A percentile compares a stretch with the other conserved stretches of the same genome.
Conservation (phyloP, 2,888 invertebrate genomes). For the Amblyjoppa proteus region DNA sequence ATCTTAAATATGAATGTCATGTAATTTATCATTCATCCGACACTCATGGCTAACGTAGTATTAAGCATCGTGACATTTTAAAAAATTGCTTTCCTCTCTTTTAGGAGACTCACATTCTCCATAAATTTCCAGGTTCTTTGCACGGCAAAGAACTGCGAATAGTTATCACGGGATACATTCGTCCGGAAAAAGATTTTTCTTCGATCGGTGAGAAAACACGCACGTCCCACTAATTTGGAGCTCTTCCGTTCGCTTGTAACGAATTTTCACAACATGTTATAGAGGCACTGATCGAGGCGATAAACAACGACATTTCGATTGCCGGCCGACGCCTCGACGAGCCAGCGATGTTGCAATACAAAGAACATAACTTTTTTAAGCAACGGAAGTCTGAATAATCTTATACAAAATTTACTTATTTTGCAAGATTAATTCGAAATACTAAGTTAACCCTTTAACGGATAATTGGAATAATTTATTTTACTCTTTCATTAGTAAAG, state of each 20-base stretch:
- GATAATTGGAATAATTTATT: neutral
- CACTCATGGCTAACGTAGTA: neutral
- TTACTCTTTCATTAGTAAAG: neutral
- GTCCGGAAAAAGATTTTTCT: constrained; percentile 93
- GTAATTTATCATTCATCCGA: neutral
- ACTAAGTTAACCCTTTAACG: neutral
- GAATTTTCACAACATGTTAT: constrained; percentile 57
- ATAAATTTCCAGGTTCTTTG: constrained; percentile 93
- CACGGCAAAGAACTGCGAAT: constrained; percentile 94
- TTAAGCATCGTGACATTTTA: neutral
- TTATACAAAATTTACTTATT: neutral
- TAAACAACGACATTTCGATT: constrained; percentile 91
- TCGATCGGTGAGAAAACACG: constrained; percentile 86
- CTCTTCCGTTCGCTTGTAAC: neutral
- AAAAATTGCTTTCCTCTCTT: constrained; percentile 69
- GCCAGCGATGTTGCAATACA: constrained; percentile 85
- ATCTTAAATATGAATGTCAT: constrained; percentile 21
- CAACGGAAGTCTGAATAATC: constrained; percentile 40
- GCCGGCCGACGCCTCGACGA: constrained; percentile 88
- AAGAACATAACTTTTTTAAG: constrained; percentile 86
- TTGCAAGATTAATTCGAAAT: too few species aligned
- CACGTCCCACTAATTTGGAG: neutral
- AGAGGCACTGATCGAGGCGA: constrained; percentile 92
- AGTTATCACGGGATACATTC: constrained; percentile 92
- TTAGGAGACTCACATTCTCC: constrained; percentile 96